phyloP scores from a whole-genome alignment of 2,888 invertebrate species.

The Diachrysia chrysitis region DNA sequence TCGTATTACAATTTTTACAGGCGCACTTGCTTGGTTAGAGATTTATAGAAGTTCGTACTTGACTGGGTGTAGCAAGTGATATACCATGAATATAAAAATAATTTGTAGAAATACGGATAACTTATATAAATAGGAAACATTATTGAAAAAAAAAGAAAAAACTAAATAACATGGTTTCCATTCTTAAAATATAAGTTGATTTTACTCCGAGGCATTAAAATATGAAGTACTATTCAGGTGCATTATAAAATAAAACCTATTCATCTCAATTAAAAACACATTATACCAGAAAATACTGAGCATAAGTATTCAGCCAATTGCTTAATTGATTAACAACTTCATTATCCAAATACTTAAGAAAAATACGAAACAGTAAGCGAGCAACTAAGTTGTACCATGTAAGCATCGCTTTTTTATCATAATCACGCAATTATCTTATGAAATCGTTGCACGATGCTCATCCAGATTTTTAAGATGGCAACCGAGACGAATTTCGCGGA shows the following conservation, averaged over 20 bases:
- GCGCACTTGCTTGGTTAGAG: not conserved
- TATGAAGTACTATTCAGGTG: not conserved
- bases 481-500: conserved; percentile 84
- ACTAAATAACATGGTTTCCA: no score
- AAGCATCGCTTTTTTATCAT: conserved; percentile 56
- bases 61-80: no score
- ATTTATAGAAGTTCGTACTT: not conserved
- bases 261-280: not conserved
- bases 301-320: not conserved
- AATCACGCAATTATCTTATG: conserved; percentile 73
- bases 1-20: not conserved
- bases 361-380: conserved; percentile 47
- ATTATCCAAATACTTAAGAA: conserved; percentile 20
- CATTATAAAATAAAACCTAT: not conserved
- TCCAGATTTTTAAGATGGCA: conserved; percentile 63
- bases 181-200: no score
- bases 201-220: no score
- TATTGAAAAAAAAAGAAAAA: no score
- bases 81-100: no score
- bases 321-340: conserved; percentile 4
- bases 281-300: not conserved
- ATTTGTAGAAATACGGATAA: no score
- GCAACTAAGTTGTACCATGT: conserved; percentile 39
- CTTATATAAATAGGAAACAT: no score
- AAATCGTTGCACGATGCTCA: conserved; percentile 68